Conservation (phyloP, 2,888 invertebrate genomes). For the Ophioninae sp. region DNA sequence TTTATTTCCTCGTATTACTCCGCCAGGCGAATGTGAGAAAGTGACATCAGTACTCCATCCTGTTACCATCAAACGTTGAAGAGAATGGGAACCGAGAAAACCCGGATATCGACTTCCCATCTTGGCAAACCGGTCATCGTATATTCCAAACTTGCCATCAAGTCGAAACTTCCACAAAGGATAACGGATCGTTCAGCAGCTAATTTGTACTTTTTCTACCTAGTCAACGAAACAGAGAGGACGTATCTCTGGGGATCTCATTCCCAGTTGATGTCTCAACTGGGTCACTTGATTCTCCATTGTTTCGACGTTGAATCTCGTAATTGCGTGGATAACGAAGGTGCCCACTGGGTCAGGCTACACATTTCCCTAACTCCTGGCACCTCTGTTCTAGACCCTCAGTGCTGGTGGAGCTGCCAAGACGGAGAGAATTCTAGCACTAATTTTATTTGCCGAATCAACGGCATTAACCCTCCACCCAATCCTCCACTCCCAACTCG, state of each 20-base stretch:
- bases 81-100: background rate
- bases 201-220: background rate
- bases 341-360: slow-evolving; percentile 44
- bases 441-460: slow-evolving; percentile 62
- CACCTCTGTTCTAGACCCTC: slow-evolving; percentile 18
- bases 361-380: slow-evolving; percentile 38
- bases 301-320: slow-evolving; percentile 37
- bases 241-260: background rate
- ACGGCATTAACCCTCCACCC: slow-evolving; percentile 50
- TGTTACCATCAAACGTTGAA: background rate
- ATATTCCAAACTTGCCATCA: background rate
- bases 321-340: slow-evolving; percentile 8
- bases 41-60: background rate
- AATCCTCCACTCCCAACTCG: slow-evolving; percentile 43
- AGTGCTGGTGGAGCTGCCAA: slow-evolving; percentile 38
- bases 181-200: background rate
- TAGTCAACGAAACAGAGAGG: background rate
- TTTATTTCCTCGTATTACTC: slow-evolving; percentile 4
- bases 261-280: slow-evolving; percentile 1
- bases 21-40: background rate
- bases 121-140: background rate
- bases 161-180: background rate
- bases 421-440: slow-evolving; percentile 34
- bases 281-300: slow-evolving; percentile 41
- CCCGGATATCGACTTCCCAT: background rate